These are phyloP conservation scores for Iguana delicatissima DNA, from an alignment of 2,797 vertebrate species.

Conservation along the genomic window DNA sequence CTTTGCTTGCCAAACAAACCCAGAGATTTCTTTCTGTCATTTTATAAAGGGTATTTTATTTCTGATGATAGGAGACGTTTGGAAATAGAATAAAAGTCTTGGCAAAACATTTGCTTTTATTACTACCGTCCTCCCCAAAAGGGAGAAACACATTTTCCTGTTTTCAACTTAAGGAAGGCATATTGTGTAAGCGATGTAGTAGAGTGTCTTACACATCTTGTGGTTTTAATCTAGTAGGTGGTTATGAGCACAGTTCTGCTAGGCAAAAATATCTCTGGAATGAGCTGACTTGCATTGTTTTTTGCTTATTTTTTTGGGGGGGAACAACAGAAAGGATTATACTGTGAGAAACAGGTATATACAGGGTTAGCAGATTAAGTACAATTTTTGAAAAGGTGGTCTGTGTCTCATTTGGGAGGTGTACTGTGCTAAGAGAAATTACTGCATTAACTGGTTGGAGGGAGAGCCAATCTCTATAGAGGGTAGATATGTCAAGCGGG, in stretches of 20 bases:
- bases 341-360: background rate
- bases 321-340: background rate
- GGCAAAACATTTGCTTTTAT: too few species aligned
- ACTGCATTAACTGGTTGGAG: background rate
- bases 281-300: background rate
- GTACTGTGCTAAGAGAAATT: background rate
- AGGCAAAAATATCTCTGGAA: background rate
- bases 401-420: background rate
- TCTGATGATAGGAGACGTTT: too few species aligned
- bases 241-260: background rate
- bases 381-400: too few species aligned
- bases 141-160: background rate
- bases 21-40: too few species aligned
- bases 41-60: too few species aligned
- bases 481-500: too few species aligned
- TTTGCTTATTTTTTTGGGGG: too few species aligned
- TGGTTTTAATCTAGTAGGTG: slow-evolving; percentile 18
- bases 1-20: too few species aligned
- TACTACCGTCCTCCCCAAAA: too few species aligned
- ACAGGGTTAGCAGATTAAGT: background rate
- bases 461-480: background rate
- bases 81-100: too few species aligned
- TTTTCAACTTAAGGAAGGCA: background rate
- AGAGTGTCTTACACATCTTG: slow-evolving; percentile 25
- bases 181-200: background rate